Conservation (phyloP, 1,140 invertebrate species). For the Brachionus rotundiformis region DNA sequence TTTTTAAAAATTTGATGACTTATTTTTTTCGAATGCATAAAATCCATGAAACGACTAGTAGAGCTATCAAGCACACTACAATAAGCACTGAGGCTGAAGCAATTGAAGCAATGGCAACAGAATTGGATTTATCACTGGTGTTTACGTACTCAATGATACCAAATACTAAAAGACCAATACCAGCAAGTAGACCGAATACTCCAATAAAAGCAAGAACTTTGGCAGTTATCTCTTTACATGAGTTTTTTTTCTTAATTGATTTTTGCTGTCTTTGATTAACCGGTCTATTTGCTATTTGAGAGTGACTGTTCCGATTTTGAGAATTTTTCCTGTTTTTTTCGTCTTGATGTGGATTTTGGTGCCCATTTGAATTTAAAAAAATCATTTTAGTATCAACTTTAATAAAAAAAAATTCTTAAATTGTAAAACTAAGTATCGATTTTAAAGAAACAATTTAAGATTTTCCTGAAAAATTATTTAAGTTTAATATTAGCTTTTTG, state of each 20-base stretch:
- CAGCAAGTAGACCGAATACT: slow-evolving; percentile 20
- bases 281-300: neutral
- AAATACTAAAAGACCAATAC: slow-evolving; percentile 45
- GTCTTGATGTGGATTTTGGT: neutral
- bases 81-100: neutral
- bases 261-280: neutral
- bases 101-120: slow-evolving; percentile 4
- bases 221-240: slow-evolving; percentile 12
- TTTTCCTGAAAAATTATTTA: neutral
- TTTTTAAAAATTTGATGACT: neutral
- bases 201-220: slow-evolving; percentile 46
- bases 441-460: neutral
- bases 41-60: neutral
- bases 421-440: neutral
- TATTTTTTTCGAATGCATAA: neutral
- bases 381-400: slow-evolving; percentile 16
- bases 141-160: slow-evolving; percentile 26
- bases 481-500: slow-evolving; percentile 17
- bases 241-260: neutral
- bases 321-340: neutral
- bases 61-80: neutral
- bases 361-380: neutral
- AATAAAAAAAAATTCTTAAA: neutral
- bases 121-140: neutral
- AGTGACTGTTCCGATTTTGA: neutral